A percentile compares a stretch with the other conserved stretches of the same genome.
phyloP scores from a whole-genome alignment of 2,888 invertebrate species.

The Philereme transversata region DNA sequence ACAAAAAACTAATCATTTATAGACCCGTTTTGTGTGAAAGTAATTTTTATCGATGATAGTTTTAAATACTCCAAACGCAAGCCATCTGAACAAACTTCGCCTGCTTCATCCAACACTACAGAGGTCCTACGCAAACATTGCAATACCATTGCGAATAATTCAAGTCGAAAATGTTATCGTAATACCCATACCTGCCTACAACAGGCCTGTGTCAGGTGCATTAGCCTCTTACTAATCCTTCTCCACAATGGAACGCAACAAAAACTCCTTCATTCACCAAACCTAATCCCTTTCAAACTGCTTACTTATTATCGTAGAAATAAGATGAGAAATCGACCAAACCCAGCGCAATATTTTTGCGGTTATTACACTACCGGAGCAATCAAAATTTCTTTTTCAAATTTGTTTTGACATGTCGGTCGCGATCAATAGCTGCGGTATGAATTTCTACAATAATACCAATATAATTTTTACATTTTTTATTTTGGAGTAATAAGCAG shows the following conservation, averaged over 20 bases:
- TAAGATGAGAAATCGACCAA: constrained; percentile 57
- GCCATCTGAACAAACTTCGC: constrained; percentile 4
- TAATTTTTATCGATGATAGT: too few species aligned
- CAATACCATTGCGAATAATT: constrained; percentile 51
- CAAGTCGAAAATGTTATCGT: constrained; percentile 49
- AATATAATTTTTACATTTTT: constrained; percentile 67
- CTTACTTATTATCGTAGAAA: constrained; percentile 52
- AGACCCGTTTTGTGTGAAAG: too few species aligned
- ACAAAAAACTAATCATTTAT: too few species aligned
- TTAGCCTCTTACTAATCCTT: constrained; percentile 72
- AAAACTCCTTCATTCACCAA: constrained; percentile 66
- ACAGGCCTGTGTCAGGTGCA: constrained; percentile 73
- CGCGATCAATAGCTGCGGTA: constrained; percentile 55
- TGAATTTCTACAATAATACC: constrained; percentile 68
- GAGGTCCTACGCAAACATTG: constrained; percentile 65
- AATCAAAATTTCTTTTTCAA: constrained; percentile 54
- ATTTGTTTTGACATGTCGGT: constrained; percentile 76
- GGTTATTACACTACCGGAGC: constrained; percentile 67
- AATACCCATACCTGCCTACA: constrained; percentile 65
- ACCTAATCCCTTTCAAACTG: constrained; percentile 70
- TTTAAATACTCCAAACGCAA: not conserved
- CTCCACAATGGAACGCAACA: constrained; percentile 65
- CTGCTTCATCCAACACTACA: constrained; percentile 12
- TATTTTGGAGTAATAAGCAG: constrained; percentile 49
- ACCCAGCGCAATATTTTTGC: constrained; percentile 62